Evolutionary conservation across 2,888 invertebrate genomes (phyloP), one percentile per base, ranked within the genome.

Genomic region (Apamea epomidion): DNA sequence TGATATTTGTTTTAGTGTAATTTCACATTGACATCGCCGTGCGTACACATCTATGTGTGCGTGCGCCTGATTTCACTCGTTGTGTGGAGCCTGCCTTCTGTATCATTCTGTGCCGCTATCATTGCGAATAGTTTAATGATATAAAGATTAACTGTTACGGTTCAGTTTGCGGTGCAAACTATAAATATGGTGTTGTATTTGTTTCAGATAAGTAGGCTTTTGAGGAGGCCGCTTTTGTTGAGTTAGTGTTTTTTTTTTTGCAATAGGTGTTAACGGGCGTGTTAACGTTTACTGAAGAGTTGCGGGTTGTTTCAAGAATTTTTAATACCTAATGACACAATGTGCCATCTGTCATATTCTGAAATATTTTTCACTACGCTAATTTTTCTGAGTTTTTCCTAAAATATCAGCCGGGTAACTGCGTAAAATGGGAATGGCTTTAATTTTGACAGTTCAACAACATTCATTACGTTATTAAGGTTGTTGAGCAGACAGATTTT

Each of bases 71-170:
- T 68, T 32, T n/a, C 1, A 0, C 0, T 6, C 12, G 3, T n/a
- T 37, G 16, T 14, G 16, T 37, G 10, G 16, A 64, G 7, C 25
- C 5, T 0, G 8, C 76, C 82, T 81, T 82, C 77, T 81, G 81
- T 3, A 8, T 1, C 10, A 16, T 32, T 32, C 25, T 70, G 5
- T 12, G 29, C 77, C 54, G 71, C 68, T 81, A 78, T 79, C 85
- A 84, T 45, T 81, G 80, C 81, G 69, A 71, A 76, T 84, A 68
- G 42, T 83, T 85, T 86, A 83, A 85, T 81, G 81, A 87, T 87
- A 87, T 87, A 80, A 86, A 87, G 86, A 90, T 87, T 87, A 86
- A 87, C 76, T 86, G 74, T 87, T 87, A 87, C 81, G 78, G 85
- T 71, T 73, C 62, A 72, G 77, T 86, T 83, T 81, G 83, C 76